A percentile compares a stretch with the other conserved stretches of the same genome.
phyloP scores from a whole-genome alignment of 2,113 vertebrate genomes.

The Callionymus lyra region DNA sequence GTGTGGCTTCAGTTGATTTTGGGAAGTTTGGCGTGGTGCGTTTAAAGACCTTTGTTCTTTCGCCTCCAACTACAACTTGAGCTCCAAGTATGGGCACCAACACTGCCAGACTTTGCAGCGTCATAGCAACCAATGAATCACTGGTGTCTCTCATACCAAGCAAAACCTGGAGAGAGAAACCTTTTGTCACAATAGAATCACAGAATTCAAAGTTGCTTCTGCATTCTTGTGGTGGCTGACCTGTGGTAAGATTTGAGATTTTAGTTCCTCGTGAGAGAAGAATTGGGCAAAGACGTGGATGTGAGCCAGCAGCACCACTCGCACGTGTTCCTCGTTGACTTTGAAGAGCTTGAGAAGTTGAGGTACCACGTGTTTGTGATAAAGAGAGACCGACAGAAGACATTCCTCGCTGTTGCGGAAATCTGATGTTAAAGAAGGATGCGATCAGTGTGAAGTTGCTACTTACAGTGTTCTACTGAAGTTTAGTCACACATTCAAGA shows the following conservation, averaged over 20 bases:
- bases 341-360: constrained; percentile 85
- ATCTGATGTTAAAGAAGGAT: constrained; percentile 49
- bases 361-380: constrained; percentile 81
- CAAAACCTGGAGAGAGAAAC: constrained; percentile 69
- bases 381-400: constrained; percentile 79
- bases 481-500: too few relatives aligned
- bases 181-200: background rate
- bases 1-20: constrained; percentile 79
- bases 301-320: constrained; percentile 82
- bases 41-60: constrained; percentile 92
- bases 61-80: constrained; percentile 90
- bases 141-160: constrained; percentile 89
- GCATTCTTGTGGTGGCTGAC: constrained; percentile 32
- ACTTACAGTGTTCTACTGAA: too few relatives aligned
- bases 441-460: background rate
- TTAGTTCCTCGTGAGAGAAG: constrained; percentile 83
- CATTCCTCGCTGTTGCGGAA: constrained; percentile 64
- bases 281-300: constrained; percentile 83
- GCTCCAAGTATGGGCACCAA: constrained; percentile 90
- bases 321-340: constrained; percentile 88
- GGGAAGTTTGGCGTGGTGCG: constrained; percentile 85
- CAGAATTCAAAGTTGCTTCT: background rate
- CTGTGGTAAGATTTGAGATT: constrained; percentile 89
- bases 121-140: constrained; percentile 81
- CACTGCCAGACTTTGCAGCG: constrained; percentile 84